Percentiles rank a stretch among this genome's conserved stretches.
Evolutionary conservation across 2,888 invertebrate species (phyloP).

Genomic region (Temnothorax rugatulus): DNA sequence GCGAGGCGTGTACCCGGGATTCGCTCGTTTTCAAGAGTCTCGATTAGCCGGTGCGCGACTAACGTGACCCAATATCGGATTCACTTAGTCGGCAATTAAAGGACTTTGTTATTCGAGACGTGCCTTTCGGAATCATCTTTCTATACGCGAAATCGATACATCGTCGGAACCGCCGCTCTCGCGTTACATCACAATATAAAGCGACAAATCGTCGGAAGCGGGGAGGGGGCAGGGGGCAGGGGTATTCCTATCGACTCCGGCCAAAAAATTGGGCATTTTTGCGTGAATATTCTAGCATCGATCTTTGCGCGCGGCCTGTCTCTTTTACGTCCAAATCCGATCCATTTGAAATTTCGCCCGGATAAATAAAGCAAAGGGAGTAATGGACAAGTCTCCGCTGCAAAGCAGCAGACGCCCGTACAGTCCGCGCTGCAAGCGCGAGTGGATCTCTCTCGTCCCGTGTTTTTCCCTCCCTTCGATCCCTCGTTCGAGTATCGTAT

Average conservation of each 20-base stretch:
- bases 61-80: slow-evolving; percentile 45
- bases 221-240: neutral
- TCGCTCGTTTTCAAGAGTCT: neutral
- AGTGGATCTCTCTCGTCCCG: neutral
- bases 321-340: slow-evolving; percentile 75
- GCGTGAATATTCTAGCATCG: slow-evolving; percentile 36
- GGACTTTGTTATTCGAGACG: slow-evolving; percentile 35
- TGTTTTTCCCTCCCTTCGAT: slow-evolving; percentile 4
- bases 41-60: neutral
- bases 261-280: slow-evolving; percentile 26
- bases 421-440: slow-evolving; percentile 57
- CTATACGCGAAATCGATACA: slow-evolving; percentile 29
- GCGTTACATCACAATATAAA: slow-evolving; percentile 14
- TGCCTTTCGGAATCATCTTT: slow-evolving; percentile 43
- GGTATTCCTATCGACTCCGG: neutral
- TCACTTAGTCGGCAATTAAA: slow-evolving; percentile 49
- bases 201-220: neutral
- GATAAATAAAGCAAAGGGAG: slow-evolving; percentile 79
- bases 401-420: slow-evolving; percentile 73
- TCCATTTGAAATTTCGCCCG: slow-evolving; percentile 80
- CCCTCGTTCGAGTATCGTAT: slow-evolving; percentile 13
- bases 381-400: slow-evolving; percentile 70
- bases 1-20: neutral
- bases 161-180: slow-evolving; percentile 6
- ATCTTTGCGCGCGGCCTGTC: slow-evolving; percentile 52